phyloP scores from a whole-genome alignment of 2,888 invertebrate genomes.

The Embidobia sp. region DNA sequence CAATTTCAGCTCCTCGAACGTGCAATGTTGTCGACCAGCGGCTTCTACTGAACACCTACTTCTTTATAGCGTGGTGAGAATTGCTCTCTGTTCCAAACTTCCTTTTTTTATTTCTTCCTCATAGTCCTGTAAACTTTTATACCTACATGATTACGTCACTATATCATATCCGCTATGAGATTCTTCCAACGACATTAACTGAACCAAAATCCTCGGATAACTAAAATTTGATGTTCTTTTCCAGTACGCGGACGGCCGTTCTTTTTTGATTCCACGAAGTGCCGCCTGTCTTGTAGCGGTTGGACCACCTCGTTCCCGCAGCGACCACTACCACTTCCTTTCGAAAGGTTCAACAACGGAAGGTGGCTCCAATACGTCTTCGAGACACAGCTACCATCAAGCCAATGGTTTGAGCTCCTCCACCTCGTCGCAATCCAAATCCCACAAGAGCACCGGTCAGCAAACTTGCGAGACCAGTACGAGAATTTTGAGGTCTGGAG shows the following conservation, averaged over 20 bases:
- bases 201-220: too few species aligned
- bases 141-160: too few species aligned
- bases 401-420: constrained; percentile 75
- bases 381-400: constrained; percentile 81
- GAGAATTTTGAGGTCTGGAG: constrained; percentile 36
- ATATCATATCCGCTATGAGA: too few species aligned
- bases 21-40: constrained; percentile 88
- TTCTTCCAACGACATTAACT: too few species aligned
- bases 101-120: too few species aligned
- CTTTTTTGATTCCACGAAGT: constrained; percentile 82
- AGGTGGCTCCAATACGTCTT: constrained; percentile 71
- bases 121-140: too few species aligned
- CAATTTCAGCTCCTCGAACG: constrained; percentile 76
- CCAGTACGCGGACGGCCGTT: constrained; percentile 79
- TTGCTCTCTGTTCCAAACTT: too few species aligned
- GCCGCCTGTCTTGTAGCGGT: constrained; percentile 88
- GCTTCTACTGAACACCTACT: constrained; percentile 89
- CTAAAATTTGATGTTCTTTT: too few species aligned
- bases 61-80: constrained; percentile 79
- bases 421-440: constrained; percentile 72
- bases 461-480: constrained; percentile 64
- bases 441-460: constrained; percentile 69
- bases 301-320: constrained; percentile 86
- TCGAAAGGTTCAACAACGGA: constrained; percentile 83
- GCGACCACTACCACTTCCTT: constrained; percentile 87